Evolutionary conservation across 2,797 vertebrate genomes (phyloP).

Genomic region (Cirrhinus mrigala): DNA sequence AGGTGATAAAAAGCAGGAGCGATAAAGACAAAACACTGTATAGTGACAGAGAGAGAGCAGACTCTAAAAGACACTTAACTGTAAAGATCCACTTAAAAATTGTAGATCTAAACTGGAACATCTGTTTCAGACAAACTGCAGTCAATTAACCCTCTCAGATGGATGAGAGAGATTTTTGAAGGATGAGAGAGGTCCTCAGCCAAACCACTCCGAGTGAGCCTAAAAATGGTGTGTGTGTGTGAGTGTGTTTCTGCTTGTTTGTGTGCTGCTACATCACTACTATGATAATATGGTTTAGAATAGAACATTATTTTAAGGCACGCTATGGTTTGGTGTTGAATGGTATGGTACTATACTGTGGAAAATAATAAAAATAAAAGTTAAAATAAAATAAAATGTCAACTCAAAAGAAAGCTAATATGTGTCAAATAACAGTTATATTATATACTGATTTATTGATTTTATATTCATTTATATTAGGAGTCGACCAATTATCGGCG

Average conservation of each 20-base stretch:
- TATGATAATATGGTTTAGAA: background rate
- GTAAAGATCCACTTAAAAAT: constrained; percentile 7
- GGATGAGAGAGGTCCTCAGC: background rate
- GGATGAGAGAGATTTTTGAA: background rate
- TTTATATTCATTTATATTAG: background rate
- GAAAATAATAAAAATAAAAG: background rate
- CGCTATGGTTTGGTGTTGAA: background rate
- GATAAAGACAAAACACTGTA: constrained; percentile 26
- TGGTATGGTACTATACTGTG: background rate
- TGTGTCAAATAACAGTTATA: background rate
- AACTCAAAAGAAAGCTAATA: background rate
- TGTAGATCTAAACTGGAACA: constrained; percentile 24
- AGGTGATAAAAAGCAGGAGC: constrained; percentile 9
- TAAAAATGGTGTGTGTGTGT: background rate
- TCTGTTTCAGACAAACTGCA: constrained; percentile 9
- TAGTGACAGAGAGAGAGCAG: background rate
- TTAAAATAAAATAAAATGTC: background rate
- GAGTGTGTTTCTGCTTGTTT: background rate
- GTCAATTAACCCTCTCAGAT: background rate
- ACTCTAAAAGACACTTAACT: background rate
- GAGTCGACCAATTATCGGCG: too few relatives aligned
- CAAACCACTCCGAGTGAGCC: background rate
- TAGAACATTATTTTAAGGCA: background rate
- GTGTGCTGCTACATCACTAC: background rate
- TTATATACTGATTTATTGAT: background rate